Evolutionary conservation across 2,888 invertebrate species (phyloP).

Genomic region (Sphinx pinastri): DNA sequence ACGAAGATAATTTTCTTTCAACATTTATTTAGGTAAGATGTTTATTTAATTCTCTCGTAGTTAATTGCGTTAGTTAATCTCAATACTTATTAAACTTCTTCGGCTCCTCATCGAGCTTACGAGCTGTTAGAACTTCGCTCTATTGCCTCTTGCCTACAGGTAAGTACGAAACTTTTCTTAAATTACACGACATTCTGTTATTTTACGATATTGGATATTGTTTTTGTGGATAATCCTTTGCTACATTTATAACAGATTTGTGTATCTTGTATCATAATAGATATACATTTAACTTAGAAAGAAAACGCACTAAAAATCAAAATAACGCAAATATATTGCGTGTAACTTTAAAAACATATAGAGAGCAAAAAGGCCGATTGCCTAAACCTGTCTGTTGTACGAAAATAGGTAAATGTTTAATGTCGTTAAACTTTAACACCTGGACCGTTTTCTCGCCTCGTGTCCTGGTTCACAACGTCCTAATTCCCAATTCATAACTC

Average conservation of each 20-base stretch:
- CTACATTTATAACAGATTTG: neutral
- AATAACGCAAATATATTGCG: neutral
- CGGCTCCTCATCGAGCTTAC: constrained; percentile 41
- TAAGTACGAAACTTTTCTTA: constrained; percentile 39
- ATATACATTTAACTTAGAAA: neutral
- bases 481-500: constrained; percentile 46
- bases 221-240: constrained; percentile 11
- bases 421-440: constrained; percentile 58
- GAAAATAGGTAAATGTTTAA: constrained; percentile 61
- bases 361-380: constrained; percentile 42
- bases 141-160: constrained; percentile 38
- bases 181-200: constrained; percentile 39
- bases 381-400: constrained; percentile 40
- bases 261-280: neutral
- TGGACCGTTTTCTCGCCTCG: constrained; percentile 48
- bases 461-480: constrained; percentile 45
- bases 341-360: constrained; percentile 4
- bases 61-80: constrained; percentile 35
- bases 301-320: neutral
- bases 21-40: constrained; percentile 23
- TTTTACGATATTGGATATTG: constrained; percentile 38
- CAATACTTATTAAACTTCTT: constrained; percentile 32
- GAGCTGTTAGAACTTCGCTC: constrained; percentile 41
- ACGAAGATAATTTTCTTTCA: neutral
- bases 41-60: constrained; percentile 23